These are phyloP conservation scores for Porites lutea DNA, from an alignment of 64 coral and sea anemone species.

Conservation along the genomic window DNA sequence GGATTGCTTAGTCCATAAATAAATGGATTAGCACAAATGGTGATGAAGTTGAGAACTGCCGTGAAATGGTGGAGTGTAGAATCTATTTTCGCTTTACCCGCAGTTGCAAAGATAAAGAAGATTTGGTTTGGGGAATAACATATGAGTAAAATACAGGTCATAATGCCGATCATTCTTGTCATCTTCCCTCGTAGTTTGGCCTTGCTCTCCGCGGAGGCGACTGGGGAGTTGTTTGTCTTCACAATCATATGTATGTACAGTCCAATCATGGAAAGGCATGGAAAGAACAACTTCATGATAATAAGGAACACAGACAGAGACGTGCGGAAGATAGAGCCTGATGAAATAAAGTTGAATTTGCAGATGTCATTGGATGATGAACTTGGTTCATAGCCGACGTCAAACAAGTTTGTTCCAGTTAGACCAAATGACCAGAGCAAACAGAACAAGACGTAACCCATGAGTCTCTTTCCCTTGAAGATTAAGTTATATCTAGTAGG, in stretches of 20 bases:
- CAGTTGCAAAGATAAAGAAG: background rate
- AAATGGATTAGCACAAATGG: slow-evolving; percentile 32
- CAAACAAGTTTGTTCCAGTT: background rate
- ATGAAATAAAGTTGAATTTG: background rate
- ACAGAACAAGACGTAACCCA: background rate
- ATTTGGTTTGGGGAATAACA: slow-evolving; percentile 49
- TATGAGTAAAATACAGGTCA: slow-evolving; percentile 23
- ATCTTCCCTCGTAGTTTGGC: slow-evolving; percentile 5
- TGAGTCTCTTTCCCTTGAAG: slow-evolving; percentile 6
- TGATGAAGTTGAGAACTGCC: slow-evolving; percentile 28
- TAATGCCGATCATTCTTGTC: slow-evolving; percentile 22
- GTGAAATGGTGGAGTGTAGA: background rate
- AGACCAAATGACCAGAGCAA: background rate
- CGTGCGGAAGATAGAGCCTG: background rate
- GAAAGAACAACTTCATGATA: background rate
- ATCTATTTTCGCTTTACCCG: background rate
- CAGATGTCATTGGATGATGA: background rate
- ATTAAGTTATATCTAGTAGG: slow-evolving; percentile 17
- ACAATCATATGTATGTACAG: slow-evolving; percentile 50
- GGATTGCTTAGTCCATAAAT: slow-evolving; percentile 62
- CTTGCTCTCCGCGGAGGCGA: background rate
- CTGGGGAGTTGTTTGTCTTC: background rate
- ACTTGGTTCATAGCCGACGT: background rate
- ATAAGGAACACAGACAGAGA: background rate
- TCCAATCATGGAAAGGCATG: slow-evolving; percentile 43